Evolutionary conservation across 2,113 vertebrate species (phyloP).

Genomic region (Pollimyrus isidori): DNA sequence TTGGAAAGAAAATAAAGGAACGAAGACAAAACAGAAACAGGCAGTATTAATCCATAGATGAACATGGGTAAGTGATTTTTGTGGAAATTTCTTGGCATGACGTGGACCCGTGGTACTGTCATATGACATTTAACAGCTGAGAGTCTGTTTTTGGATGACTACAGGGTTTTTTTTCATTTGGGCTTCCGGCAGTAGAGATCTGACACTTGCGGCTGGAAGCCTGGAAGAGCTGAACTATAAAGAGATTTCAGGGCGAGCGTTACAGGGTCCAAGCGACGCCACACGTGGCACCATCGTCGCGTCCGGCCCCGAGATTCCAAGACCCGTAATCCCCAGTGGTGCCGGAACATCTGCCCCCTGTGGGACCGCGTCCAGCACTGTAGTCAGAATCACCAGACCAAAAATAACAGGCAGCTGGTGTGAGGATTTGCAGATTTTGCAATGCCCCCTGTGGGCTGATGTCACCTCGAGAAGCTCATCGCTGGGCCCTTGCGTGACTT

Average conservation of each 20-base stretch:
- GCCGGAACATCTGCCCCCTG: constrained; percentile 29
- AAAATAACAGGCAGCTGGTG: constrained; percentile 40
- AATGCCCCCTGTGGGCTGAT: constrained; percentile 44
- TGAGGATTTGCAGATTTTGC: constrained; percentile 41
- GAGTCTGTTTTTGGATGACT: constrained; percentile 26
- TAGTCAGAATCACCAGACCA: constrained; percentile 30
- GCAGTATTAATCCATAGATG: constrained; percentile 46
- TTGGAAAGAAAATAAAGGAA: neutral
- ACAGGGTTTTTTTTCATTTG: constrained; percentile 18
- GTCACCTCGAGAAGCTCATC: constrained; percentile 46
- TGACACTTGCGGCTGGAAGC: constrained; percentile 35
- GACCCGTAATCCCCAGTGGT: constrained; percentile 22
- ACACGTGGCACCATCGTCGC: constrained; percentile 8
- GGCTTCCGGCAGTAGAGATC: constrained; percentile 40
- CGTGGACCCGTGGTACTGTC: constrained; percentile 40
- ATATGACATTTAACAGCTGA: constrained; percentile 45
- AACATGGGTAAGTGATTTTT: constrained; percentile 28
- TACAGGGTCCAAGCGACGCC: constrained; percentile 31
- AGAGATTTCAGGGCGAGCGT: constrained; percentile 27
- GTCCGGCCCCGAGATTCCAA: constrained; percentile 16
- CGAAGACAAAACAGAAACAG: constrained; percentile 33
- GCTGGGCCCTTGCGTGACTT: constrained; percentile 24
- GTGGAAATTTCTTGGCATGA: constrained; percentile 31
- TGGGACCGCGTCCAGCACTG: constrained; percentile 19
- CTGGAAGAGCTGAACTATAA: neutral